A percentile compares a stretch with the other conserved stretches of the same genome.
Conservation (phyloP, 2,113 vertebrate species). For the Gavia stellata region DNA sequence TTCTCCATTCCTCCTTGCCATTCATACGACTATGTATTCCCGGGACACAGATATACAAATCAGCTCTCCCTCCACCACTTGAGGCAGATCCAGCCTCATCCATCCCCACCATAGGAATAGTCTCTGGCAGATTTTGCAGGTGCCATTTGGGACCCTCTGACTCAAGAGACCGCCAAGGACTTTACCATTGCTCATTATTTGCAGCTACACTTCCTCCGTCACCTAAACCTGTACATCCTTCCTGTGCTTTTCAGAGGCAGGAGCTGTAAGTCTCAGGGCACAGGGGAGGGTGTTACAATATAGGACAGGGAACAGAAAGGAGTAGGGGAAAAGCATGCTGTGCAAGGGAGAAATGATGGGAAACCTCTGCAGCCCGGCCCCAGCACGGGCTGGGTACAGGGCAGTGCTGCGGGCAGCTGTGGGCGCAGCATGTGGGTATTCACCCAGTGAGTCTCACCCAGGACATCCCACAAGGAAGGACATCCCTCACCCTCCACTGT, state of each 20-base stretch:
- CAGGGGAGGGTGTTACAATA: neutral
- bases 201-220: neutral
- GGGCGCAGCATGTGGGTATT: neutral
- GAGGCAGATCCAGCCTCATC: neutral
- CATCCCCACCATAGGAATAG: neutral
- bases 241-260: neutral
- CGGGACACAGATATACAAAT: neutral
- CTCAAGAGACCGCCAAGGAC: neutral
- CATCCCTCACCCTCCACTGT: neutral
- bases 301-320: neutral
- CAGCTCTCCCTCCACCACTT: accelerated
- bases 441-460: neutral
- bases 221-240: neutral
- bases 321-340: neutral
- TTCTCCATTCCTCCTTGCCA: neutral
- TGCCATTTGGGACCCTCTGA: neutral
- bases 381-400: neutral
- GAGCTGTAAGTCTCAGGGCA: neutral
- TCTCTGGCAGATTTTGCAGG: neutral
- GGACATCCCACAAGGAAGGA: neutral
- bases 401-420: neutral
- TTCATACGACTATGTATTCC: neutral
- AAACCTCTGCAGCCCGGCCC: neutral
- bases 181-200: neutral
- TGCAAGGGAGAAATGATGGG: neutral